Evolutionary conservation across 2,113 vertebrate genomes (phyloP), one percentile per base, ranked within the genome.

Genomic region (Phylloscopus whistleri): DNA sequence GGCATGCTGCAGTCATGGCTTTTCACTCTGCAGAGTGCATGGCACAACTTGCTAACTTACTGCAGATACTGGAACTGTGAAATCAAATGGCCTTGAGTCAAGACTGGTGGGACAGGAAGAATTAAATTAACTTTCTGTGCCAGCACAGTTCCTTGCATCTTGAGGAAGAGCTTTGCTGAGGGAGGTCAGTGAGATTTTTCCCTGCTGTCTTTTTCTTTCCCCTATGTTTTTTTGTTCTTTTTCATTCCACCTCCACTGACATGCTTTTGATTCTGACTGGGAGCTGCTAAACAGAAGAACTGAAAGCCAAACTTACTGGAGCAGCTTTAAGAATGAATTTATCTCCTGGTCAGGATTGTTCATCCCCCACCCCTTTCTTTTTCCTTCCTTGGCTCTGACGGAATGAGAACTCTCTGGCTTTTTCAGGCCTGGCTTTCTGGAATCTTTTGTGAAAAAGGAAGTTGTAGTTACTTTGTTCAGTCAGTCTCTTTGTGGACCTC

Each of bases 11-110:
- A 77, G 58, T 26, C 33, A 10, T 51, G 79, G 53, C 91, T 91
- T 95, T 90, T 88, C 43, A 33, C 70, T 91, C 59, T 69, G 8
- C 44, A 44, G 16, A 90, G 89, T 84, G 60, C 55, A 43, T 44
- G 84, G 78, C 87, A 59, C 51, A 35, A 58, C 90, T 94, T 67
- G 46, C 33, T 60, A 85, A 74, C 89, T 85, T 85, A n/a, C 78
- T 83, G 78, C 46, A 58, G 67, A 68, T 52, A 43, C 93, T 95
- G 78, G 33, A 91, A 63, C 87, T 91, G 82, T 96, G 82, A 91
- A 93, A 93, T 90, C 86, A 72, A 89, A 81, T 93, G 72, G 80
- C 80, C 35, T 84, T 84, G 86, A 86, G 46, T 95, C 90, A 93
- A 76, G 82, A 41, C 52, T 76, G 58, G 33, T 72, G 87, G 82